phyloP scores from a whole-genome alignment of 2,113 vertebrate species.

The Callocephalon fimbriatum region DNA sequence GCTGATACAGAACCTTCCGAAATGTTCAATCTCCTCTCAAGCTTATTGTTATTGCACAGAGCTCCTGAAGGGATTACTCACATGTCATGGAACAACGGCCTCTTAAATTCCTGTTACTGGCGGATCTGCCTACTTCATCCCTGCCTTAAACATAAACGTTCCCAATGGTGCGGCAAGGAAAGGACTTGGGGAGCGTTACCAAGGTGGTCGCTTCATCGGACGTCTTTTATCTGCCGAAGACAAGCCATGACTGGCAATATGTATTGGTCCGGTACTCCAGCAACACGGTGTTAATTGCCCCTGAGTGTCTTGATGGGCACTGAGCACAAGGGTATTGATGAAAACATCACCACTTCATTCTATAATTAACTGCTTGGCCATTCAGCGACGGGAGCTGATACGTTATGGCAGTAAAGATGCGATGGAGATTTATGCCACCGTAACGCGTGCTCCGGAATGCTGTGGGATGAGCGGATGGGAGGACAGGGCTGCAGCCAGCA shows the following conservation, averaged over 20 bases:
- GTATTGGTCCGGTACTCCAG: conserved; percentile 71
- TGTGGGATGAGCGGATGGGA: neutral
- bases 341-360: conserved; percentile 82
- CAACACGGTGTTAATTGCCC: conserved; percentile 78
- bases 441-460: neutral
- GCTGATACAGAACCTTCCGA: neutral
- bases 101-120: conserved; percentile 8
- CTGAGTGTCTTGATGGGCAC: conserved; percentile 77
- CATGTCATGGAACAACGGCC: neutral
- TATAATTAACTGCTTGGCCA: conserved; percentile 80
- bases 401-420: conserved; percentile 78
- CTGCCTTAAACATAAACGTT: conserved; percentile 18
- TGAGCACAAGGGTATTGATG: conserved; percentile 79
- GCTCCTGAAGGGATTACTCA: neutral
- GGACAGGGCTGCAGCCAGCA: rapidly evolving
- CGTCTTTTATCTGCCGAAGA: conserved; percentile 60
- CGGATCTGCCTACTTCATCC: neutral
- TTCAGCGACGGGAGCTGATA: conserved; percentile 77
- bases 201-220: neutral
- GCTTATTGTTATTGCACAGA: neutral
- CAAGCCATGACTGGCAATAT: conserved; percentile 69
- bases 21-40: neutral
- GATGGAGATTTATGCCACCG: conserved; percentile 71
- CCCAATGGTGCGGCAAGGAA: neutral
- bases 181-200: conserved; percentile 19